Percentiles rank a stretch among this genome's conserved stretches.
Conservation (phyloP, 2,888 invertebrate genomes). For the Camptogramma bilineatum region DNA sequence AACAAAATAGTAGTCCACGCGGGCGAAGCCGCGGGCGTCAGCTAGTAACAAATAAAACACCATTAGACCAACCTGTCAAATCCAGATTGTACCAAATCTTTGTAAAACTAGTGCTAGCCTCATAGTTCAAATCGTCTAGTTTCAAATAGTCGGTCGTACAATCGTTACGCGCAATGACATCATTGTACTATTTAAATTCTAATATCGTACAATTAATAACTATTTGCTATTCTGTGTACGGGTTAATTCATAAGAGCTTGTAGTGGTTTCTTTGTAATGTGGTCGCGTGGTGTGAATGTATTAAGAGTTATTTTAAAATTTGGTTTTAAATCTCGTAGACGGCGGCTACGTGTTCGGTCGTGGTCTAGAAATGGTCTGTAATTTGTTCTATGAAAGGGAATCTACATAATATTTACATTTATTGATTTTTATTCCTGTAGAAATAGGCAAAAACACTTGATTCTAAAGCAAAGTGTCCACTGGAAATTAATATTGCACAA, state of each 20-base stretch:
- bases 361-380: neutral
- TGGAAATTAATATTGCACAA: too few relatives aligned
- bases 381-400: neutral
- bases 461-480: too few relatives aligned
- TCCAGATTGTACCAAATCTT: neutral
- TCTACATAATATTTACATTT: neutral
- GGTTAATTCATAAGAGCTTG: slow-evolving; percentile 23
- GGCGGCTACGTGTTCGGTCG: neutral
- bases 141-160: slow-evolving; percentile 4
- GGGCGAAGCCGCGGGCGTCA: too few relatives aligned
- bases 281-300: slow-evolving; percentile 12
- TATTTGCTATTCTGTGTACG: slow-evolving; percentile 14
- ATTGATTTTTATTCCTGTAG: too few relatives aligned
- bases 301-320: slow-evolving; percentile 2
- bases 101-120: neutral
- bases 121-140: slow-evolving; percentile 9
- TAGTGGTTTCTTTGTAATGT: slow-evolving; percentile 4
- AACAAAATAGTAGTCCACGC: too few relatives aligned
- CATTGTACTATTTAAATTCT: slow-evolving; percentile 71
- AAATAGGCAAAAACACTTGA: too few relatives aligned
- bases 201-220: slow-evolving; percentile 52
- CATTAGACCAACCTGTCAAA: too few relatives aligned
- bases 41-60: too few relatives aligned
- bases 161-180: slow-evolving; percentile 63
- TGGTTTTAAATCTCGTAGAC: neutral